Evolutionary conservation across 2,888 invertebrate genomes (phyloP).

Genomic region (Luperina testacea): DNA sequence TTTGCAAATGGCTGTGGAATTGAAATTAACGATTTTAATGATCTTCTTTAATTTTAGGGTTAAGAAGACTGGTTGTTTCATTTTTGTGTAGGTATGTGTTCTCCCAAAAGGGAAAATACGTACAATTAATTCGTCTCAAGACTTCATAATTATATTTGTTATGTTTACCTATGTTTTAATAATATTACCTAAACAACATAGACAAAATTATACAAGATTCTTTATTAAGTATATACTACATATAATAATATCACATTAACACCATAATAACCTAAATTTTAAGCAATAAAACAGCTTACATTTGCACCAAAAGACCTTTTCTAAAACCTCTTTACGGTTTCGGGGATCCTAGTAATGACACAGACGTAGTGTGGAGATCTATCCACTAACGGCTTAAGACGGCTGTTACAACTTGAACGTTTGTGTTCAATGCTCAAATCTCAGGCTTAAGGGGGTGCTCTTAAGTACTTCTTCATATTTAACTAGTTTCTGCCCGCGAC

Average conservation of each 20-base stretch:
- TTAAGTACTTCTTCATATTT: not conserved
- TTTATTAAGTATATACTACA: too few species aligned
- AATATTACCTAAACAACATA: not conserved
- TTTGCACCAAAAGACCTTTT: not conserved
- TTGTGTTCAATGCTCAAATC: constrained; percentile 11
- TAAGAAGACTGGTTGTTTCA: not conserved
- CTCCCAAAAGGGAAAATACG: not conserved
- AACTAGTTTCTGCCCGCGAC: too few species aligned
- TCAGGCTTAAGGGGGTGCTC: not conserved
- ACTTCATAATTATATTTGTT: too few species aligned
- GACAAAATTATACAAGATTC: not conserved
- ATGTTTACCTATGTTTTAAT: not conserved
- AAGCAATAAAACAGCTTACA: not conserved
- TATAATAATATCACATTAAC: not conserved
- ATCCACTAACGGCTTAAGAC: constrained; percentile 35
- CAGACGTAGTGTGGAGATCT: constrained; percentile 31
- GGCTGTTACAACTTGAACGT: constrained; percentile 21
- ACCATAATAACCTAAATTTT: not conserved
- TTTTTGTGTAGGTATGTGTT: not conserved
- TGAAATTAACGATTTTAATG: constrained; percentile 14
- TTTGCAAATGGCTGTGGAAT: constrained; percentile 4
- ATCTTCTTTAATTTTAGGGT: not conserved
- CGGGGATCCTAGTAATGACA: constrained; percentile 10
- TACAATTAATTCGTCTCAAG: too few species aligned
- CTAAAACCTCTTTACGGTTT: constrained; percentile 10